These are phyloP conservation scores for Stenotaenia linearis DNA, from an alignment of 2,888 invertebrate genomes.

Conservation along the genomic window DNA sequence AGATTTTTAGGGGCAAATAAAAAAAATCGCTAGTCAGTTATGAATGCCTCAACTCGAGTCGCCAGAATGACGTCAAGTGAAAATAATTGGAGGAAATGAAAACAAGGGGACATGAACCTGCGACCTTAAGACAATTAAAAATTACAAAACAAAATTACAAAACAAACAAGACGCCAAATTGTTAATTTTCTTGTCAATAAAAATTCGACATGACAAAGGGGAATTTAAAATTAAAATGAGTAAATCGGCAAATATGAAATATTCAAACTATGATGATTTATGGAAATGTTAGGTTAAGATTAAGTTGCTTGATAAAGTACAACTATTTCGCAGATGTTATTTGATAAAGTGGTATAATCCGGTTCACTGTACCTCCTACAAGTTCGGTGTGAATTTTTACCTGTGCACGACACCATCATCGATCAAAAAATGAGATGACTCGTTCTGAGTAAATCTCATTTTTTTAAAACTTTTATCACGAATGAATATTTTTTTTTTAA, in stretches of 20 bases:
- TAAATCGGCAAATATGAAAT: background rate
- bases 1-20: background rate
- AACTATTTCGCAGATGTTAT: background rate
- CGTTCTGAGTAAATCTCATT: too few relatives aligned
- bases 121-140: slow-evolving; percentile 6
- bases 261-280: slow-evolving; percentile 10
- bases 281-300: background rate
- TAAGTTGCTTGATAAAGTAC: background rate
- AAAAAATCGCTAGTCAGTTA: background rate
- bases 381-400: slow-evolving; percentile 12
- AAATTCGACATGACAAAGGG: background rate
- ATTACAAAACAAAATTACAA: too few relatives aligned
- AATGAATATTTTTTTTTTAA: too few relatives aligned
- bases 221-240: background rate
- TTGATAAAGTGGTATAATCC: slow-evolving; percentile 1
- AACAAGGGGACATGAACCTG: slow-evolving; percentile 16
- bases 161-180: background rate
- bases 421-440: background rate
- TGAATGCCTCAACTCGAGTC: background rate
- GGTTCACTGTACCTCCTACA: background rate
- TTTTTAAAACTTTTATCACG: too few relatives aligned
- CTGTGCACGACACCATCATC: background rate
- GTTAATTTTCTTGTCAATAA: background rate
- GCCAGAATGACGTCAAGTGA: background rate
- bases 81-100: slow-evolving; percentile 13